Evolutionary conservation across 2,888 invertebrate species (phyloP).

Genomic region (Drosophila colorata): DNA sequence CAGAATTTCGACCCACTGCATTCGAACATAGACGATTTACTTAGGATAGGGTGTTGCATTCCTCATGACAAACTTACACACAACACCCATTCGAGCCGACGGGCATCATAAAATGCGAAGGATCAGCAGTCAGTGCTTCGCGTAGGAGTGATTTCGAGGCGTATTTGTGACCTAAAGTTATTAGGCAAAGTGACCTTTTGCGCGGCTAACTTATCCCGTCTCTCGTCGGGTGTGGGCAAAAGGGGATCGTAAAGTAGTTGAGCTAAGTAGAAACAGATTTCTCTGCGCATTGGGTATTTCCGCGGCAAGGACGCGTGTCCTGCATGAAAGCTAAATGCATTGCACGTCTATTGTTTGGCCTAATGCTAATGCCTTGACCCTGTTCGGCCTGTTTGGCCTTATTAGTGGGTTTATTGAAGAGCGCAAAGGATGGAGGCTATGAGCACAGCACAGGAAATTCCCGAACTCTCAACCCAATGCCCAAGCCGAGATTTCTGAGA

Average conservation of each 20-base stretch:
- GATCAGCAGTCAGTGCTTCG: slow-evolving; percentile 69
- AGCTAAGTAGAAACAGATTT: slow-evolving; percentile 72
- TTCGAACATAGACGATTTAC: slow-evolving; percentile 5
- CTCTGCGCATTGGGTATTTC: slow-evolving; percentile 50
- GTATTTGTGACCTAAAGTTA: slow-evolving; percentile 76
- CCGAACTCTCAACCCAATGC: slow-evolving; percentile 36
- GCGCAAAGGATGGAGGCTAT: slow-evolving; percentile 25
- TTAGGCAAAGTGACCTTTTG: slow-evolving; percentile 76
- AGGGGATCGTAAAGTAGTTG: slow-evolving; percentile 31
- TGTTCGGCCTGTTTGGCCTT: slow-evolving; percentile 69
- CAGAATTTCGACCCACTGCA: neutral
- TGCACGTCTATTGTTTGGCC: slow-evolving; percentile 62
- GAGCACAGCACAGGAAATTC: slow-evolving; percentile 57
- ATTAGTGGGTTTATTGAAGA: slow-evolving; percentile 69
- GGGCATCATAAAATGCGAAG: slow-evolving; percentile 30
- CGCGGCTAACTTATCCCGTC: slow-evolving; percentile 33
- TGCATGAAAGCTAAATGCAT: slow-evolving; percentile 65
- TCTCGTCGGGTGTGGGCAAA: neutral
- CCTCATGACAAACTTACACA: slow-evolving; percentile 44
- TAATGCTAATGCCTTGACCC: slow-evolving; percentile 70
- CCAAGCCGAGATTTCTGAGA: slow-evolving; percentile 70
- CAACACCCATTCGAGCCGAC: slow-evolving; percentile 40
- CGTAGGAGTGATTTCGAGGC: slow-evolving; percentile 77
- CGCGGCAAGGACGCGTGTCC: slow-evolving; percentile 70
- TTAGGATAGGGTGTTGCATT: slow-evolving; percentile 26